Evolutionary conservation across 2,113 vertebrate genomes (phyloP).

Genomic region (Brachypodius melanocephalos): DNA sequence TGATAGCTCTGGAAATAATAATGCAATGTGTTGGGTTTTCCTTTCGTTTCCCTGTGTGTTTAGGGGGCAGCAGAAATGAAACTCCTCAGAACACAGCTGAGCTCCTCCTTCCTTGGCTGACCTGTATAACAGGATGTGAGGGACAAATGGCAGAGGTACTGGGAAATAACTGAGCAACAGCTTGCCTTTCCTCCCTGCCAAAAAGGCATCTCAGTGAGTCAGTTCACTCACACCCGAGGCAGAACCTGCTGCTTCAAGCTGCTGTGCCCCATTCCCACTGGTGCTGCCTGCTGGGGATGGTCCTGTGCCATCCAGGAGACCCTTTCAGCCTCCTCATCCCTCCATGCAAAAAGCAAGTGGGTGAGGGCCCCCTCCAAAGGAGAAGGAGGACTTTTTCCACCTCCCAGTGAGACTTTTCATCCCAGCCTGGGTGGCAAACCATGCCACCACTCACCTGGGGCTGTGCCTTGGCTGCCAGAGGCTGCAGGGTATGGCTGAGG

Average conservation of each 20-base stretch:
- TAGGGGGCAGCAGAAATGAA: neutral
- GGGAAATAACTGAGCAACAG: neutral
- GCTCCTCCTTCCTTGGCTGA: fast-evolving
- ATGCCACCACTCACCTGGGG: fast-evolving
- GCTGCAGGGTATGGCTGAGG: neutral
- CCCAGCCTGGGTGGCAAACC: neutral
- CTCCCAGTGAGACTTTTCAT: neutral
- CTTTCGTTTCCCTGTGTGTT: neutral
- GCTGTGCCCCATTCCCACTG: fast-evolving
- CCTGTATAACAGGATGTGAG: fast-evolving
- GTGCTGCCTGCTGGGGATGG: neutral
- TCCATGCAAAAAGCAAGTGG: neutral
- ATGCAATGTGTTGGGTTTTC: fast-evolving
- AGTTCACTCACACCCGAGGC: fast-evolving
- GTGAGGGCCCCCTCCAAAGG: neutral
- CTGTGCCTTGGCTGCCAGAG: neutral
- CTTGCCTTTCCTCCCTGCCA: fast-evolving
- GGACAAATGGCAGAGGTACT: neutral
- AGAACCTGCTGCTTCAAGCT: neutral
- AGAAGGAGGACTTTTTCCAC: neutral
- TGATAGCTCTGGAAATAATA: neutral
- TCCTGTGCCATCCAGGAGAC: fast-evolving
- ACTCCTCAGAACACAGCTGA: neutral
- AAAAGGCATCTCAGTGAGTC: neutral
- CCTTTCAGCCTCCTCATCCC: neutral